These are phyloP conservation scores for Neria commutata DNA, from an alignment of 2,888 invertebrate genomes.

Conservation along the genomic window DNA sequence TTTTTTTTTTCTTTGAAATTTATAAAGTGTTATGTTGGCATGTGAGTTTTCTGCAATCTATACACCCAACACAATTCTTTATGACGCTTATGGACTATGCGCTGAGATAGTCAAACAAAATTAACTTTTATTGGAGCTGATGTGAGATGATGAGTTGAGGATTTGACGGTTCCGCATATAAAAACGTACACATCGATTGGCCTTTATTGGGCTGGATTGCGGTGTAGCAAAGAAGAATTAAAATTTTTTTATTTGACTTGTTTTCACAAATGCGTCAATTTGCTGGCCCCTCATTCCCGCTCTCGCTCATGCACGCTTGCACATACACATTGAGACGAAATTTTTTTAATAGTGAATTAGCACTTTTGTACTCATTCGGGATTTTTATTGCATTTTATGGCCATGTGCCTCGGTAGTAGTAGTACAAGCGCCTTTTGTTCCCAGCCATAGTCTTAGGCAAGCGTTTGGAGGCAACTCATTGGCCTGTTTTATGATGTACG, in stretches of 20 bases:
- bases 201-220: conserved; percentile 9
- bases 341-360: conserved; percentile 55
- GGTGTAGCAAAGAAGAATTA: conserved; percentile 34
- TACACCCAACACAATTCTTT: background rate
- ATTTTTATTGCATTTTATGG: conserved; percentile 35
- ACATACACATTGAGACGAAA: no score
- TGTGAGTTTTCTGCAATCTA: conserved; percentile 6
- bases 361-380: conserved; percentile 39
- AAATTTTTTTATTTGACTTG: conserved; percentile 21
- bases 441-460: background rate
- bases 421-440: conserved; percentile 35
- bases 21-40: background rate
- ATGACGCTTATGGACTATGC: background rate
- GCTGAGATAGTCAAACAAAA: conserved; percentile 49
- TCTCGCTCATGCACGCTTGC: conserved; percentile 18
- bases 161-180: conserved; percentile 26
- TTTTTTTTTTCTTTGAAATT: no score
- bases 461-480: background rate
- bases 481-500: conserved; percentile 42
- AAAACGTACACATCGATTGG: background rate
- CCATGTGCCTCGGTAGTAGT: conserved; percentile 5
- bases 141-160: conserved; percentile 46
- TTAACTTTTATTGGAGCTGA: conserved; percentile 52
- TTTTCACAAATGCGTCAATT: no score
- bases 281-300: conserved; percentile 32